A percentile compares a stretch with the other conserved stretches of the same genome.
phyloP scores from a whole-genome alignment of 2,113 vertebrate genomes.

The Tiliqua scincoides region DNA sequence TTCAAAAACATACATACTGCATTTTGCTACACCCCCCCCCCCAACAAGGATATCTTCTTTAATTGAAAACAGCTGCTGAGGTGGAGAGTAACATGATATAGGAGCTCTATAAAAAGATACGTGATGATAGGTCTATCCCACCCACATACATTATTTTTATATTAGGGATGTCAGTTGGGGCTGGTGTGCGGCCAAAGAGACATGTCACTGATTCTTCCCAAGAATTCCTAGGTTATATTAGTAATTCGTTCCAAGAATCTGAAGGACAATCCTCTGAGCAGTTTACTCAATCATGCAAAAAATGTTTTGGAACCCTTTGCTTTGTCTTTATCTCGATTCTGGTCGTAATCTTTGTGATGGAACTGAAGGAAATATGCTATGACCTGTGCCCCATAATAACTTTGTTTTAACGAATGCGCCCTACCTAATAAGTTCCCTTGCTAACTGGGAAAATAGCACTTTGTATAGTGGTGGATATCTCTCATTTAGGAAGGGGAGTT shows the following conservation, averaged over 20 bases:
- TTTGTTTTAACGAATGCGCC: background rate
- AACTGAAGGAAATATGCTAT: background rate
- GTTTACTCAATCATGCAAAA: background rate
- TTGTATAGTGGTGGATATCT: no score
- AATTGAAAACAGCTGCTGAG: slow-evolving; percentile 8
- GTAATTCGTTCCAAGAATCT: background rate
- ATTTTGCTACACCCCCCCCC: background rate
- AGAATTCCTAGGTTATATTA: slow-evolving; percentile 10
- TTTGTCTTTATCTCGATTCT: background rate
- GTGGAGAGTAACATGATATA: slow-evolving; percentile 7
- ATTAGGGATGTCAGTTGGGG: slow-evolving; percentile 15
- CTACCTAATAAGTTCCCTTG: background rate
- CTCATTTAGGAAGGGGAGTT: no score
- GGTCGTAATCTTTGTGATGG: background rate
- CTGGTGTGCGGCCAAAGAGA: slow-evolving; percentile 15
- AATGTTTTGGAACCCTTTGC: background rate
- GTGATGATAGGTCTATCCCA: background rate
- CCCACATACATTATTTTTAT: slow-evolving; percentile 4
- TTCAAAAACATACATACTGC: background rate
- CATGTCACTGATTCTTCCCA: background rate
- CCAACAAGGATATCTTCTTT: slow-evolving; percentile 2
- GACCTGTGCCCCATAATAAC: background rate
- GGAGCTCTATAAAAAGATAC: slow-evolving; percentile 8
- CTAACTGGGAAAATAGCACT: no score
- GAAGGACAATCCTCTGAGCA: background rate